Evolutionary conservation across 2,797 vertebrate genomes (phyloP).

Genomic region (Chaenodraco wilsoni): DNA sequence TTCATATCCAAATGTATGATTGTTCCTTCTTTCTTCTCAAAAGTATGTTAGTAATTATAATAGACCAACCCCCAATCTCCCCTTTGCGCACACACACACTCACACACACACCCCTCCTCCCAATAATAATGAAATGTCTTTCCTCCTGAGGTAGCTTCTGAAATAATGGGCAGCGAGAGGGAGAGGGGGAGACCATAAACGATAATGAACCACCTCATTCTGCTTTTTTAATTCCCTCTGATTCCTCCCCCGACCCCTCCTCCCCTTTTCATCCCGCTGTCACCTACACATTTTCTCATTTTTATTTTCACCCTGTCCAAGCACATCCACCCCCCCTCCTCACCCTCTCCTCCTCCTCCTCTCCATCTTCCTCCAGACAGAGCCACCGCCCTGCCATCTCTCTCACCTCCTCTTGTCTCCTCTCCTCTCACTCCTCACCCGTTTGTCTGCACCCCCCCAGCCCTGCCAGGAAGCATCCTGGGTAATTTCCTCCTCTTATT

Average conservation of each 20-base stretch:
- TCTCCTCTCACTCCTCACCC: slow-evolving; percentile 49
- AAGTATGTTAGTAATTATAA: slow-evolving; percentile 61
- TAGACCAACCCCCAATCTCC: slow-evolving; percentile 52
- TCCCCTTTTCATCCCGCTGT: background rate
- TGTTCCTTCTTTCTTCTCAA: slow-evolving; percentile 14
- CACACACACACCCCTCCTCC: slow-evolving; percentile 52
- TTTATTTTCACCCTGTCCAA: slow-evolving; percentile 30
- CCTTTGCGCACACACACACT: slow-evolving; percentile 25
- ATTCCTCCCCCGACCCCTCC: slow-evolving; percentile 3
- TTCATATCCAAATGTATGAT: slow-evolving; percentile 24
- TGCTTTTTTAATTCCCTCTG: slow-evolving; percentile 65
- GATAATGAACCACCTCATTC: slow-evolving; percentile 80
- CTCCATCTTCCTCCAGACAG: slow-evolving; percentile 9
- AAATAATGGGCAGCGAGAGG: slow-evolving; percentile 71
- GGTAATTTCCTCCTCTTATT: slow-evolving; percentile 87
- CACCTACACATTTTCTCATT: too few relatives aligned
- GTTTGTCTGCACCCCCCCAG: slow-evolving; percentile 39
- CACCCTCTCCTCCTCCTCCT: too few relatives aligned
- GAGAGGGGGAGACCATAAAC: slow-evolving; percentile 63
- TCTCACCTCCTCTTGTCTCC: slow-evolving; percentile 24
- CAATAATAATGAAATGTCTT: slow-evolving; percentile 76
- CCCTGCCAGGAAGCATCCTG: slow-evolving; percentile 81
- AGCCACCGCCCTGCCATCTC: slow-evolving; percentile 51
- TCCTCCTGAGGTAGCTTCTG: slow-evolving; percentile 67
- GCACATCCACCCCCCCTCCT: slow-evolving; percentile 20